Conservation (phyloP, 2,113 vertebrate species). For the Phalacrocorax brasilianus region DNA sequence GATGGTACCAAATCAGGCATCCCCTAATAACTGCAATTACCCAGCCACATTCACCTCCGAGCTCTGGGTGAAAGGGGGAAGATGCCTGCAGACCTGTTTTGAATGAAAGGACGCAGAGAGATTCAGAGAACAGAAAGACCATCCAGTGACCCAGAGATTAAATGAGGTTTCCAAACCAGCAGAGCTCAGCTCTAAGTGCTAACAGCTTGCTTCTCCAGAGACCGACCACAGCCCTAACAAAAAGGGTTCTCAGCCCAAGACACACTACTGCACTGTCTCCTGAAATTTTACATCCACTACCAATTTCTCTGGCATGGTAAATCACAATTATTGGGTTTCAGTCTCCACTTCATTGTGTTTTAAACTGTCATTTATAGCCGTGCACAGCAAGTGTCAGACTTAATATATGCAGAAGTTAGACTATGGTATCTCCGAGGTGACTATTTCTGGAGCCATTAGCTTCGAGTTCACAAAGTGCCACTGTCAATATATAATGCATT, state of each 20-base stretch:
- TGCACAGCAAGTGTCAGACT: not conserved
- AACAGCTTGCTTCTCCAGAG: not conserved
- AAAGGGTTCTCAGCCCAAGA: not conserved
- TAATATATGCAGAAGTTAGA: not conserved
- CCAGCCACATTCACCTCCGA: not conserved
- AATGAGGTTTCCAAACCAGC: not conserved
- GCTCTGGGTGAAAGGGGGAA: not conserved
- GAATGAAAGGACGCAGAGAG: not conserved
- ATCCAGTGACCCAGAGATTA: not conserved
- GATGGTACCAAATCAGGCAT: not conserved
- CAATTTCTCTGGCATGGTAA: not conserved
- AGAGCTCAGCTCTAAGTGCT: not conserved
- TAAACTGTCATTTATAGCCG: not conserved
- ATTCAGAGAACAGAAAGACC: not conserved
- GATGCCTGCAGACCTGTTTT: not conserved
- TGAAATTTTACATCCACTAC: slow-evolving; percentile 7
- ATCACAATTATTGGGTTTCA: not conserved
- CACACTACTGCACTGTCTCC: not conserved
- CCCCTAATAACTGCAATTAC: not conserved
- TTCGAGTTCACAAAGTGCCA: not conserved
- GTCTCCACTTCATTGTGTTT: slow-evolving; percentile 2
- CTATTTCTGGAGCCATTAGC: slow-evolving; percentile 37
- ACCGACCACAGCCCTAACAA: not conserved
- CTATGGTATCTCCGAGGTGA: not conserved
- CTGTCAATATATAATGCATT: slow-evolving; percentile 24